Evolutionary conservation across 1,140 invertebrate species (phyloP).

Genomic region (Apocrypta bakeri): DNA sequence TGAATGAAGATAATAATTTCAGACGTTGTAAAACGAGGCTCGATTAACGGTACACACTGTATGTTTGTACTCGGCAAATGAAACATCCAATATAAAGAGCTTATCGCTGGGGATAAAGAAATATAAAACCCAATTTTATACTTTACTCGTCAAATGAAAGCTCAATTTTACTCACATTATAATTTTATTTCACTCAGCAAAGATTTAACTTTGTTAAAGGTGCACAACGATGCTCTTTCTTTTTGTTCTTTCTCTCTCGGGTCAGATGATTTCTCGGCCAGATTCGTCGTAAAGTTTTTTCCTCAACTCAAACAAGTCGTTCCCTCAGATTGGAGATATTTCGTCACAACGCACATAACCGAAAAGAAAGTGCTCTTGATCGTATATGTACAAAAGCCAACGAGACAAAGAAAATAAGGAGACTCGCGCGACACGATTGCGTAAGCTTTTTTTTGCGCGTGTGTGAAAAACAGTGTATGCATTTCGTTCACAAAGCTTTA

Average conservation of each 20-base stretch:
- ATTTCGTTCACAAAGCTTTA: not conserved
- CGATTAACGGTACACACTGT: too few relatives aligned
- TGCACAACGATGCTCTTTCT: too few relatives aligned
- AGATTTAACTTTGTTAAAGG: too few relatives aligned
- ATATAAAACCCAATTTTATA: not conserved
- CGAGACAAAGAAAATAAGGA: not conserved
- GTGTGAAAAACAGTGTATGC: not conserved
- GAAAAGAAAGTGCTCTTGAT: conserved; percentile 12
- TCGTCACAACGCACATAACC: conserved; percentile 2
- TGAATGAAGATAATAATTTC: not conserved
- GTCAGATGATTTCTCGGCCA: not conserved
- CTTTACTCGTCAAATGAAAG: too few relatives aligned
- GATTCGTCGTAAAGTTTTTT: not conserved
- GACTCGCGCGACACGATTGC: not conserved
- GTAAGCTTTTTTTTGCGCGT: not conserved
- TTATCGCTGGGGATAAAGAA: not conserved
- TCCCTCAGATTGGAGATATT: not conserved
- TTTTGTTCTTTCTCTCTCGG: not conserved
- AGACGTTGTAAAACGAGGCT: too few relatives aligned
- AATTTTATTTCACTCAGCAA: too few relatives aligned
- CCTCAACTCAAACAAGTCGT: not conserved
- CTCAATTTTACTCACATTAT: not conserved
- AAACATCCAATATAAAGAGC: not conserved
- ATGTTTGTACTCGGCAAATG: not conserved
- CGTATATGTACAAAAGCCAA: not conserved